Conservation (phyloP, 2,888 invertebrate genomes). For the Melieria crassipennis region DNA sequence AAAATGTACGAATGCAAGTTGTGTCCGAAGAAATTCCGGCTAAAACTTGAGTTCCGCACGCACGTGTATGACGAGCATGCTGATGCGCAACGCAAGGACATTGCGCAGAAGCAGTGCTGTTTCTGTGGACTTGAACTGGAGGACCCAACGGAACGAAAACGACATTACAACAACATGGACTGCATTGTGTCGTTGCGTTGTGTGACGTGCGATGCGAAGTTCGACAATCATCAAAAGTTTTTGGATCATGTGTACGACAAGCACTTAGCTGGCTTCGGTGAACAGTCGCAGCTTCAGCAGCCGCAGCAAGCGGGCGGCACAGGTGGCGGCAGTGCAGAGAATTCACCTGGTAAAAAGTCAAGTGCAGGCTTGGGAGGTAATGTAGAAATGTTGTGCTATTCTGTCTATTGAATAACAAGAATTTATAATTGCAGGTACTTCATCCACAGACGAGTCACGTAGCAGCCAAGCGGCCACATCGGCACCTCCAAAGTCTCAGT, state of each 20-base stretch:
- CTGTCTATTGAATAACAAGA: too few relatives aligned
- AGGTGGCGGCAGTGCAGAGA: slow-evolving; percentile 44
- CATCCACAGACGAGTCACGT: slow-evolving; percentile 57
- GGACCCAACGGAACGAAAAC: slow-evolving; percentile 63
- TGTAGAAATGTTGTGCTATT: too few relatives aligned
- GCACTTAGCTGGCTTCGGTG: slow-evolving; percentile 57
- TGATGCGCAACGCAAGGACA: slow-evolving; percentile 63
- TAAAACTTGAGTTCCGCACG: slow-evolving; percentile 65
- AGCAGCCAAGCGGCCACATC: slow-evolving; percentile 38
- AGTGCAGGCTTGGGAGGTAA: slow-evolving; percentile 33
- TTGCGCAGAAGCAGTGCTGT: slow-evolving; percentile 61
- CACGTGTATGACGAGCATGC: slow-evolving; percentile 65
- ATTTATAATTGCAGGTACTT: slow-evolving; percentile 43
- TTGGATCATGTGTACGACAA: slow-evolving; percentile 65
- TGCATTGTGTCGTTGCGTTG: slow-evolving; percentile 64
- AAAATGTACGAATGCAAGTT: slow-evolving; percentile 65
- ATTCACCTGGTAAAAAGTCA: slow-evolving; percentile 50
- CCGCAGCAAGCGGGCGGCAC: slow-evolving; percentile 4
- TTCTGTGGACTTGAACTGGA: slow-evolving; percentile 64
- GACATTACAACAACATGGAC: slow-evolving; percentile 66
- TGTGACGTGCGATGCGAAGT: slow-evolving; percentile 64
- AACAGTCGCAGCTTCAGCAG: slow-evolving; percentile 21
- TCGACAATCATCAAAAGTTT: slow-evolving; percentile 64
- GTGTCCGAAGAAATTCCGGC: slow-evolving; percentile 62
- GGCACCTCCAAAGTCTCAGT: slow-evolving; percentile 56